These are phyloP conservation scores for Gymnoscopelus microlampas DNA, from an alignment of 2,797 vertebrate species.

Conservation along the genomic window DNA sequence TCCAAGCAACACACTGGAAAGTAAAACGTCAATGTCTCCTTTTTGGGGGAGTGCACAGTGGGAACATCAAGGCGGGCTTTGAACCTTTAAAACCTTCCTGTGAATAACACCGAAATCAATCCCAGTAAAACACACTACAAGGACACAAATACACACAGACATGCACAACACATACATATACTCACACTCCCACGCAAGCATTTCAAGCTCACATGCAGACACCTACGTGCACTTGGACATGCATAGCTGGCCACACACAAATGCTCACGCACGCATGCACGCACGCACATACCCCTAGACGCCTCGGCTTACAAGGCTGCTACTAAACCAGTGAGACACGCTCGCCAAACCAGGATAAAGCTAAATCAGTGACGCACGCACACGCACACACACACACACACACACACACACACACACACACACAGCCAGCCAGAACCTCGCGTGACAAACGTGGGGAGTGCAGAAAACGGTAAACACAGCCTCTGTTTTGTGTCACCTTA, in stretches of 20 bases:
- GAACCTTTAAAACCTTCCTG: slow-evolving; percentile 63
- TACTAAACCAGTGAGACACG: slow-evolving; percentile 34
- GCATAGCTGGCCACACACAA: no score
- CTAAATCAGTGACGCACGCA: slow-evolving; percentile 42
- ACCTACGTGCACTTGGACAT: no score
- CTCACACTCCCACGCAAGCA: not conserved
- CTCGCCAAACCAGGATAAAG: slow-evolving; percentile 31
- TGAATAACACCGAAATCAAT: slow-evolving; percentile 61
- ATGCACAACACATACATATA: slow-evolving; percentile 11
- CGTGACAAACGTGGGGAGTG: not conserved
- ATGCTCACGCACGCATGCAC: no score
- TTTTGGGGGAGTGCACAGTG: slow-evolving; percentile 47
- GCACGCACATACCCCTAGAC: slow-evolving; percentile 18
- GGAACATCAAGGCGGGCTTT: slow-evolving; percentile 38
- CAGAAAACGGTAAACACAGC: no score
- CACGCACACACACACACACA: slow-evolving; percentile 16
- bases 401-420: slow-evolving; percentile 19
- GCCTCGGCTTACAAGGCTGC: slow-evolving; percentile 26
- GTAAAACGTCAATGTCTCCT: slow-evolving; percentile 65
- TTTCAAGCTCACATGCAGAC: no score
- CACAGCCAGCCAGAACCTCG: not conserved
- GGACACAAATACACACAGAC: slow-evolving; percentile 15
- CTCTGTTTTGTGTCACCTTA: no score
- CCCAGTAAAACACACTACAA: slow-evolving; percentile 6
- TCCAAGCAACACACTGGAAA: slow-evolving; percentile 47